Percentiles rank a stretch among this genome's conserved stretches.
Conservation (phyloP, 1,140 invertebrate genomes). For the Philotrypesis tridentata region DNA sequence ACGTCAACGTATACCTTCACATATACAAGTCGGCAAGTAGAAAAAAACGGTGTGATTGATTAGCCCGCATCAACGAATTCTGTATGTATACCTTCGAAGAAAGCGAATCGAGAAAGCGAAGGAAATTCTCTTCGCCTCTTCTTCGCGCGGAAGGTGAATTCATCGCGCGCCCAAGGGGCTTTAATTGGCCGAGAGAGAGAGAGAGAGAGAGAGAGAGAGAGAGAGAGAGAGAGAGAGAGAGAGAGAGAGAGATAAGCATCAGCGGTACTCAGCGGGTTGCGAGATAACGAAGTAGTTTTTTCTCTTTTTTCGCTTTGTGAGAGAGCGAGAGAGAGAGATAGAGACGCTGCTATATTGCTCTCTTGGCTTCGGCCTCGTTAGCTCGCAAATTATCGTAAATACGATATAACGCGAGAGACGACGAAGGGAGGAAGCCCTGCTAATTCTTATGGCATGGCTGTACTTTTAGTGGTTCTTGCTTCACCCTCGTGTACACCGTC, state of each 20-base stretch:
- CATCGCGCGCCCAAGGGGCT: neutral
- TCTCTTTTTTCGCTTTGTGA: neutral
- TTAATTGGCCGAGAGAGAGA: neutral
- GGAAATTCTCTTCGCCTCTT: neutral
- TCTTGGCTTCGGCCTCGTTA: conserved; percentile 34
- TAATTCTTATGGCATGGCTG: conserved; percentile 29
- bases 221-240: neutral
- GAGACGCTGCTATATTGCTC: neutral
- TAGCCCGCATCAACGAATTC: neutral
- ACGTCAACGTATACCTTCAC: neutral
- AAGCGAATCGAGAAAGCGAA: neutral
- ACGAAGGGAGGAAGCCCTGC: neutral
- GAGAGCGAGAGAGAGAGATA: neutral
- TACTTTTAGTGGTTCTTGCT: neutral
- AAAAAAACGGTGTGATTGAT: conserved; percentile 20
- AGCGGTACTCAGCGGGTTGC: neutral
- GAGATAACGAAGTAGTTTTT: neutral
- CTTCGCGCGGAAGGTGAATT: neutral
- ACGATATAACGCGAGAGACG: conserved; percentile 12
- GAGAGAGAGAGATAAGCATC: neutral
- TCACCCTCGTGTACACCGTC: neutral
- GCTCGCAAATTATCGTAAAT: conserved; percentile 43
- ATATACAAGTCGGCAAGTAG: neutral
- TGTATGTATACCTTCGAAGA: neutral
- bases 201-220: neutral